Base-by-base conservation (phyloP, 2,888 invertebrate genomes). In the Archips crataeganus region DNA sequence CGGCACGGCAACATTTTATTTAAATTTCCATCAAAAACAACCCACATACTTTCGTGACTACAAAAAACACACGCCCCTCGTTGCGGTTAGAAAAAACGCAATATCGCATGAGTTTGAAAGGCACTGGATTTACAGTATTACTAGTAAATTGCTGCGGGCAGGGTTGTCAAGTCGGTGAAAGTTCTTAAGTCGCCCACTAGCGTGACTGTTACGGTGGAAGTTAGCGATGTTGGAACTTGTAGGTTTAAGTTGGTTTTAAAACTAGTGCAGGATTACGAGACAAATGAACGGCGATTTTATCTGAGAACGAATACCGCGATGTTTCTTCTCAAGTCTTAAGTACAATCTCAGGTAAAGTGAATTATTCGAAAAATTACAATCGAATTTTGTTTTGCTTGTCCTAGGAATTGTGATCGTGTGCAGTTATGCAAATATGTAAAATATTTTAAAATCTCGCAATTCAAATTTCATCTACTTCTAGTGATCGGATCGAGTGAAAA, bases 101-200 rank as follows among this genome's bases (percentile, higher is more conserved):
- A 94, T 94, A 94, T 93, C 86, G 91, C 91, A 93, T 92, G 91
- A 90, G 88, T 89, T 90, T 85, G 84, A 85, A 90, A 90, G 92
- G 92, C 93, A 84, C 87, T 90, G 93, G 94, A 93, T 92, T 93
- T 93, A 89, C 91, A 90, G 88, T 87, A 89, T 92, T 90, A 70
- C 59, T 68, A 63, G 73, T 74, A 93, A 91, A 94, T 92, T 92
- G 92, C 88, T 88, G 87, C 85, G 82, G 82, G 77, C 85, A 93
- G 92, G 92, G 92, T 81, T 93, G 91, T 83, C 90, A 86, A 65
- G 68, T 51, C 71, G 71, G 73, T 70, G 69, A 67, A 78, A 75
- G 71, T 78, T 76, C 65, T 66, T 71, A 74, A 74, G 70, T 75
- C 67, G 77, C 76, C 63, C 45, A 63, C 63, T 87, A 79, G 85